Conservation (phyloP, 2,888 invertebrate species). For the Cheilosia grossa region DNA sequence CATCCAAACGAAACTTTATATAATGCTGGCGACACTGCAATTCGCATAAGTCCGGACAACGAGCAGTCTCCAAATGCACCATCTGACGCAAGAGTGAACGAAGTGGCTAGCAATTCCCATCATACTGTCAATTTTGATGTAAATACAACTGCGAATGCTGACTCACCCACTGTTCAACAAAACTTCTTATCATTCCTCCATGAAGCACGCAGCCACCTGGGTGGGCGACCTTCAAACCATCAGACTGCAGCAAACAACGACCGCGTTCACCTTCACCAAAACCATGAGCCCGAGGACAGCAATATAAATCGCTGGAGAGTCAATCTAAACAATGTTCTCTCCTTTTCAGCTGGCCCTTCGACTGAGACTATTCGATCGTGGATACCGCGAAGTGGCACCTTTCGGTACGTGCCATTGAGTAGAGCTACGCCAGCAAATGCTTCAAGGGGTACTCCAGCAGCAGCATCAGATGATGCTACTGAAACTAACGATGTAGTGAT, state of each 20-base stretch:
- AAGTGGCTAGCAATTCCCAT: slow-evolving; percentile 35
- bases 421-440: slow-evolving; percentile 60
- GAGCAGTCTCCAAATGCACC: slow-evolving; percentile 12
- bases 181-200: slow-evolving; percentile 77
- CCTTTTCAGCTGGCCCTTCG: slow-evolving; percentile 79
- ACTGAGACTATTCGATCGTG: slow-evolving; percentile 80
- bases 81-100: slow-evolving; percentile 31
- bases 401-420: slow-evolving; percentile 77
- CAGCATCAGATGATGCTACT: slow-evolving; percentile 4
- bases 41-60: slow-evolving; percentile 45
- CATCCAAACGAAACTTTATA: slow-evolving; percentile 60
- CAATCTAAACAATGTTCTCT: slow-evolving; percentile 80
- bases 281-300: slow-evolving; percentile 61
- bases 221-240: slow-evolving; percentile 57
- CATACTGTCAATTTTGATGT: slow-evolving; percentile 48
- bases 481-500: slow-evolving; percentile 50
- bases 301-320: slow-evolving; percentile 78
- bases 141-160: slow-evolving; percentile 33
- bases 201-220: slow-evolving; percentile 76
- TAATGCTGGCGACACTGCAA: slow-evolving; percentile 46
- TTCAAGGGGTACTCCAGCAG: slow-evolving; percentile 55
- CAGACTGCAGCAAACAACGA: slow-evolving; percentile 74
- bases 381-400: slow-evolving; percentile 78
- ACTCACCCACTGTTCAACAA: slow-evolving; percentile 61
- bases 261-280: slow-evolving; percentile 73